A percentile compares a stretch with the other conserved stretches of the same genome.
Conservation (phyloP, 2,113 vertebrate genomes). For the Sapajus apella region DNA sequence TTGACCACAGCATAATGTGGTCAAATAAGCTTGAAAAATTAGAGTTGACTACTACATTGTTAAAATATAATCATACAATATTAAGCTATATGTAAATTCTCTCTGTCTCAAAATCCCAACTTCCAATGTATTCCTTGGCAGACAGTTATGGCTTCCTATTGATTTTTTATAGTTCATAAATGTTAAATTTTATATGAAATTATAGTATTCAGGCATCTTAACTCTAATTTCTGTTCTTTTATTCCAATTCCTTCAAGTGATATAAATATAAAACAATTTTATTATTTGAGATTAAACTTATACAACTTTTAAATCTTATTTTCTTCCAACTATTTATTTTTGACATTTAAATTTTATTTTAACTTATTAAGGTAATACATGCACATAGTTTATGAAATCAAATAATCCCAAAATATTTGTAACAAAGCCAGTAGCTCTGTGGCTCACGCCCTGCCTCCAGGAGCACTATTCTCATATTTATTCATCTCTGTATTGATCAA, state of each 20-base stretch:
- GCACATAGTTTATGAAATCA: neutral
- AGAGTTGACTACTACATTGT: neutral
- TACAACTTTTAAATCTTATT: neutral
- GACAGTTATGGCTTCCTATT: neutral
- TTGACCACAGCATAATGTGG: neutral
- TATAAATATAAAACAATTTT: constrained; percentile 27
- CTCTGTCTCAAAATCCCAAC: constrained; percentile 17
- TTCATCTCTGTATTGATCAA: neutral
- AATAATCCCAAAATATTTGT: neutral
- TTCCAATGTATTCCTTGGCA: neutral
- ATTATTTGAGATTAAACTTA: constrained; percentile 37
- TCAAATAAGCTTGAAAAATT: constrained; percentile 27
- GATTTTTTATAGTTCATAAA: constrained; percentile 29
- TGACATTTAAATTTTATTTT: constrained; percentile 40
- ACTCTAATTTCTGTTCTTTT: constrained; percentile 24
- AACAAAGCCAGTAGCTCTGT: neutral
- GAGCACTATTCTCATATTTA: neutral
- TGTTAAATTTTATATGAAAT: constrained; percentile 52
- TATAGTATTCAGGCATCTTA: constrained; percentile 22
- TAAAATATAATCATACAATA: constrained; percentile 3
- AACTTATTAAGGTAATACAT: constrained; percentile 1
- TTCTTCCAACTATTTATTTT: neutral
- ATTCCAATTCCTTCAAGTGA: constrained; percentile 38
- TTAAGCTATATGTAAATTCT: constrained; percentile 29
- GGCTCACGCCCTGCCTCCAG: neutral